Evolutionary conservation across 2,888 invertebrate species (phyloP), one percentile per base, ranked within the genome.

Genomic region (Caenorhabditis sp.): DNA sequence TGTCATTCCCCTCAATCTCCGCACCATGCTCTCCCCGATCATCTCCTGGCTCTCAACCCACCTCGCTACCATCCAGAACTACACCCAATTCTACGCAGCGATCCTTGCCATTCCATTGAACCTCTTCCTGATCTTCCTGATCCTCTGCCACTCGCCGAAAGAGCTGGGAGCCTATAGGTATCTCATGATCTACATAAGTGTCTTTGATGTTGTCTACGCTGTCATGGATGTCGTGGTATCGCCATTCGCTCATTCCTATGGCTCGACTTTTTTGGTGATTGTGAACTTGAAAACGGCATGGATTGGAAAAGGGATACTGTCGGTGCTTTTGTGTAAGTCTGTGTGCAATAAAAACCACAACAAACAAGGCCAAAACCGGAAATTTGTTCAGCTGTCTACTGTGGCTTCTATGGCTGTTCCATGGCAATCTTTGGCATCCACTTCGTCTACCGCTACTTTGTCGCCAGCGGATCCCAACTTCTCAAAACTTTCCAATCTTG

Each of bases 371-470:
- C n/a, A n/a, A n/a, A n/a, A n/a, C n/a, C n/a, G n/a, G n/a, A n/a
- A n/a, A 28, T 53, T 18, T 55, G 1, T 26, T 55, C n/a, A 72
- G 72, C 72, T 1, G 50, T 40, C 20, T 72, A 64, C 64, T 64
- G 64, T 58, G 72, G 64, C 15, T 64, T 64, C 15, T 72, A 64
- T 13, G 72, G 72, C 47, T 56, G 24, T 5, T 72, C 72, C 15
- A 72, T 72, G 72, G 72, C 72, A 18, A 56, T 72, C 9, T 72
- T 72, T 9, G 56, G 64, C 47, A 35, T 64, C n/a, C 64, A 72
- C 32, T 72, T 72, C 32, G 35, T 72, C 18, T 72, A 64, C 24
- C 56, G 72, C 9, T 72, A 64, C 47, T 35, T 72, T 6, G 72
- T 72, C 9, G 72, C 72, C 13, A 56, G n/a, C 15, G 64, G 64